These are phyloP conservation scores for Achroia grisella DNA, from an alignment of 1,140 invertebrate species.

Conservation along the genomic window DNA sequence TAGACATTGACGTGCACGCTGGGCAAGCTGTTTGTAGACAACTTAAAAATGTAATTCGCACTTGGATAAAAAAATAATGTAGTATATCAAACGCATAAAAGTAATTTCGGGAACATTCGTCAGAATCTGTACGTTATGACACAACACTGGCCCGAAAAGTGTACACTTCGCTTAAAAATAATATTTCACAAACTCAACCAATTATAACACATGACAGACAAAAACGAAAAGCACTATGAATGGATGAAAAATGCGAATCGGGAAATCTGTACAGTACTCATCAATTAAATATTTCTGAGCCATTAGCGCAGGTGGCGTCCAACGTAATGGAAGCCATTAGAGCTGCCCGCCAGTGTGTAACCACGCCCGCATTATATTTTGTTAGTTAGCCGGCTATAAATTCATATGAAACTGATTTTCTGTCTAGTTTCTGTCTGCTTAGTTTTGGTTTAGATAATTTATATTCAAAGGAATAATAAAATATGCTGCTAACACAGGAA, in stretches of 20 bases:
- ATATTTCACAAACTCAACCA: too few relatives aligned
- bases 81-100: too few relatives aligned
- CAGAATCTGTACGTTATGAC: too few relatives aligned
- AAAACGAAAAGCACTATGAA: background rate
- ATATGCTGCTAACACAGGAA: background rate
- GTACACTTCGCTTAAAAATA: background rate
- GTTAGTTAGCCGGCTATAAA: slow-evolving; percentile 35
- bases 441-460: slow-evolving; percentile 15
- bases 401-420: slow-evolving; percentile 23
- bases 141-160: too few relatives aligned
- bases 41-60: too few relatives aligned
- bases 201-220: background rate
- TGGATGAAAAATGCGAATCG: slow-evolving; percentile 44
- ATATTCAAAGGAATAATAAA: background rate
- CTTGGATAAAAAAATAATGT: too few relatives aligned
- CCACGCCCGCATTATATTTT: slow-evolving; percentile 38
- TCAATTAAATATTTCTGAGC: slow-evolving; percentile 69
- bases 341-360: slow-evolving; percentile 24
- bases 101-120: too few relatives aligned
- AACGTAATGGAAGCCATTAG: slow-evolving; percentile 67
- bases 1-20: too few relatives aligned
- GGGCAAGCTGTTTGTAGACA: too few relatives aligned
- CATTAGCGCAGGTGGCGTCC: slow-evolving; percentile 64
- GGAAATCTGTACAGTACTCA: slow-evolving; percentile 53
- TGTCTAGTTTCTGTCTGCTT: slow-evolving; percentile 13